Base-by-base conservation (phyloP, 2,797 vertebrate species). In the Microctenopoma stevenorrisi region DNA sequence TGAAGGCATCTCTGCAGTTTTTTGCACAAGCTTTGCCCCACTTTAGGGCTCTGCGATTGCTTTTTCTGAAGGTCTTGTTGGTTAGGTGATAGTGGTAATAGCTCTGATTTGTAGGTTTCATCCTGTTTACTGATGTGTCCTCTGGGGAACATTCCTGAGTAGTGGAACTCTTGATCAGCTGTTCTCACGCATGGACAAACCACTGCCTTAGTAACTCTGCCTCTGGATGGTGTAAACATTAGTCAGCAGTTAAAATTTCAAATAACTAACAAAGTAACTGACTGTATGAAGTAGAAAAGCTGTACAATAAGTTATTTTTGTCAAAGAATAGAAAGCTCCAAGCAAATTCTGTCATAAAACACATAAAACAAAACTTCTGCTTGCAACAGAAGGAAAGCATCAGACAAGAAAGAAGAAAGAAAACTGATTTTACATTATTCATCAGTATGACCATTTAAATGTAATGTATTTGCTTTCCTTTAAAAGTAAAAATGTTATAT, bases 1-100 rank as follows among this genome's bases (percentile, higher is more conserved):
- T 94, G 94, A 18, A 94, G 90, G 49, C 94, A 85, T 65, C 92
- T 94, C 83, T 96, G 95, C 85, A 95, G 93, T 82, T 94, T 95
- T 81, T 86, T 92, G 62, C 72, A 72, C 26, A 91, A 74, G 55
- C 83, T 89, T 50, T 88, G 82, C 40, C 85, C 84, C 51, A 85
- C 55, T 67, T 89, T 94, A 49, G 92, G 92, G 66, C 93, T 95
- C 74, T 89, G 91, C 50, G 81, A 86, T 44, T 83, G 91, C 60
- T 89, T 95, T 82, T 90, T 92, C 46, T 83, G 89, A 65, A 86
- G 79, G 43, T 90, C 92, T 86, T 57, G 93, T 83, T 90, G 86
- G 67, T 93, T 85, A 57, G 93, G 85, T 35, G 91, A 90, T 56
- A 83, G 79, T 42, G 90, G 86, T 86, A 86, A 78, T 15, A 73